Conservation (phyloP, 2,888 invertebrate species). For the Cephus pygmeus region DNA sequence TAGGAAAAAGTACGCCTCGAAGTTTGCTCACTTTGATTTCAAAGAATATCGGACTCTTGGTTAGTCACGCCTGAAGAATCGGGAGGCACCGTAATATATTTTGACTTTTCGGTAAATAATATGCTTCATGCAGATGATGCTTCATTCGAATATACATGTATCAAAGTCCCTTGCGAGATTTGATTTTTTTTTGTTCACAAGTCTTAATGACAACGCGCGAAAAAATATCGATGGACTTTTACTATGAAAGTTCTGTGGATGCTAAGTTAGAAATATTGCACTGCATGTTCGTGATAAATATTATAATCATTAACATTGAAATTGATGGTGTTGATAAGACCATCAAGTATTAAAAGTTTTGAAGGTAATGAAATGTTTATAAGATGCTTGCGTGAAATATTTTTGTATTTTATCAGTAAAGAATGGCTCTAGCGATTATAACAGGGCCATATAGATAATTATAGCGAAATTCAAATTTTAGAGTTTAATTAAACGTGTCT, state of each 20-base stretch:
- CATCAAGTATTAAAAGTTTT: neutral
- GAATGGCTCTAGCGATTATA: neutral
- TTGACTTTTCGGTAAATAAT: slow-evolving; percentile 74
- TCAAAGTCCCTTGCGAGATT: slow-evolving; percentile 68
- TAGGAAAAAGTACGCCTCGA: slow-evolving; percentile 31
- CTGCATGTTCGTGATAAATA: slow-evolving; percentile 15
- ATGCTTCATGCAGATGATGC: slow-evolving; percentile 67
- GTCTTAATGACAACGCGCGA: slow-evolving; percentile 66
- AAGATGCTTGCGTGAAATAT: neutral
- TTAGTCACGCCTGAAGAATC: slow-evolving; percentile 50
- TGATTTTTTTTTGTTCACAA: slow-evolving; percentile 71
- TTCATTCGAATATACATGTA: slow-evolving; percentile 68
- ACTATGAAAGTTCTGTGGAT: slow-evolving; percentile 67
- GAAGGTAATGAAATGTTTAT: neutral
- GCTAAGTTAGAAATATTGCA: slow-evolving; percentile 14
- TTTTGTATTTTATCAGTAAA: neutral
- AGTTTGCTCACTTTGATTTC: slow-evolving; percentile 15
- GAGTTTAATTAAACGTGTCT: no score
- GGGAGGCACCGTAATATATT: slow-evolving; percentile 70
- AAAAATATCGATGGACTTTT: slow-evolving; percentile 66
- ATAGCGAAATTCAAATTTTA: no score
- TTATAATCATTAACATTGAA: slow-evolving; percentile 6
- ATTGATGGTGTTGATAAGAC: neutral
- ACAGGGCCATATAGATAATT: no score
- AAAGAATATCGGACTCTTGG: neutral